These are phyloP conservation scores for Cosmia pyralina DNA, from an alignment of 2,888 invertebrate species.

Conservation along the genomic window DNA sequence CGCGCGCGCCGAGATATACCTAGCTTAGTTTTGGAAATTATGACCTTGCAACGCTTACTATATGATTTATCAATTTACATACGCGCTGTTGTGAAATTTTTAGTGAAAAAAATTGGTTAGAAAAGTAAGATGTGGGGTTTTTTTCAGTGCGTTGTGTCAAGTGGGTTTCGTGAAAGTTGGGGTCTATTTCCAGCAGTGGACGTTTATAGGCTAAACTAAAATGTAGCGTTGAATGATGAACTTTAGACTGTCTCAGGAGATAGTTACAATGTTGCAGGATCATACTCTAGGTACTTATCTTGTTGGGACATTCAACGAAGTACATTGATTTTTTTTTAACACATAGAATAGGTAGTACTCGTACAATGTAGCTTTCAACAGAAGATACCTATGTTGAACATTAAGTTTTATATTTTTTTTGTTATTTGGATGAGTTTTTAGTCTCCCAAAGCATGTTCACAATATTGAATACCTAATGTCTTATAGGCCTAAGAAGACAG, in stretches of 20 bases:
- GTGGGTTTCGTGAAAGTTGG: neutral
- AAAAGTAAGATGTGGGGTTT: neutral
- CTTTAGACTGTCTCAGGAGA: neutral
- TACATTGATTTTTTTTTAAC: neutral
- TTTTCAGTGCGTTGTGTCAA: neutral
- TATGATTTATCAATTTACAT: conserved; percentile 64
- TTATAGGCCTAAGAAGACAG: neutral
- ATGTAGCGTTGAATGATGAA: neutral
- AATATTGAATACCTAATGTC: neutral
- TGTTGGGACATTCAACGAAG: neutral
- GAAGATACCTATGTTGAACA: neutral
- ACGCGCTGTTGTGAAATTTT: conserved; percentile 50
- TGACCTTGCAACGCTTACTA: conserved; percentile 59
- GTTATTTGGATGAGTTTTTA: neutral
- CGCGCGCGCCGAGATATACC: conserved; percentile 52
- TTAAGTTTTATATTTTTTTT: neutral
- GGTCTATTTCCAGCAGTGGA: neutral
- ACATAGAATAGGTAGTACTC: neutral
- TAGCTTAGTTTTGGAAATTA: conserved; percentile 60
- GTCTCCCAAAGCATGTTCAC: neutral
- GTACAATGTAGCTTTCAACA: neutral
- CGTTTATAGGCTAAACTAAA: neutral
- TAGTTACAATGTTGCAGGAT: neutral
- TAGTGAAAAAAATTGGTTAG: conserved; percentile 23
- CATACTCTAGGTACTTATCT: neutral